Evolutionary conservation across 2,113 vertebrate species (phyloP).

Genomic region (Ramphastos sulfuratus): DNA sequence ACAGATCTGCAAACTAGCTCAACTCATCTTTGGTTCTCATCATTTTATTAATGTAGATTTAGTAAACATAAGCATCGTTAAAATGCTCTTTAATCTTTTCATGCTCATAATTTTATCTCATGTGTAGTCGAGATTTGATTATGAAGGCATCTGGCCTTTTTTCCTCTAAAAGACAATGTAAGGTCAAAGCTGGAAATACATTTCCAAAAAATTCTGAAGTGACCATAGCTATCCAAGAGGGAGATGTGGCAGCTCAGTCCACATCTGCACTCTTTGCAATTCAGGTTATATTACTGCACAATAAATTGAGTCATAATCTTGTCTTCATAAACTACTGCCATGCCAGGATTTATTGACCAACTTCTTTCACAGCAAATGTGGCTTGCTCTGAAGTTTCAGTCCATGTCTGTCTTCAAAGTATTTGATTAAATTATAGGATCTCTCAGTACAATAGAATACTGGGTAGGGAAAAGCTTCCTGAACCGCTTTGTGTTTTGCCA

Average conservation of each 20-base stretch:
- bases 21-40: not conserved
- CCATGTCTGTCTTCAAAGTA: not conserved
- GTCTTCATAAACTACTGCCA: not conserved
- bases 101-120: not conserved
- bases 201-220: not conserved
- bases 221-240: not conserved
- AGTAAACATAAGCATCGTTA: not conserved
- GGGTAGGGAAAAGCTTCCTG: not conserved
- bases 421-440: not conserved
- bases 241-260: not conserved
- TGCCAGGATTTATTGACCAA: not conserved
- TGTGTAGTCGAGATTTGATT: not conserved
- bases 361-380: not conserved
- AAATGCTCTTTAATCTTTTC: not conserved
- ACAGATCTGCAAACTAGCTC: not conserved
- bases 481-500: not conserved
- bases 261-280: not conserved
- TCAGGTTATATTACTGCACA: not conserved
- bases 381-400: not conserved
- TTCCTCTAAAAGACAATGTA: not conserved
- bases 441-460: not conserved
- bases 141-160: not conserved
- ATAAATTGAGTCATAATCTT: not conserved
- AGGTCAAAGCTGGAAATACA: not conserved
- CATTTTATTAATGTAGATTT: not conserved